Conservation (phyloP, 2,888 invertebrate genomes). For the Metacarcinus magister region DNA sequence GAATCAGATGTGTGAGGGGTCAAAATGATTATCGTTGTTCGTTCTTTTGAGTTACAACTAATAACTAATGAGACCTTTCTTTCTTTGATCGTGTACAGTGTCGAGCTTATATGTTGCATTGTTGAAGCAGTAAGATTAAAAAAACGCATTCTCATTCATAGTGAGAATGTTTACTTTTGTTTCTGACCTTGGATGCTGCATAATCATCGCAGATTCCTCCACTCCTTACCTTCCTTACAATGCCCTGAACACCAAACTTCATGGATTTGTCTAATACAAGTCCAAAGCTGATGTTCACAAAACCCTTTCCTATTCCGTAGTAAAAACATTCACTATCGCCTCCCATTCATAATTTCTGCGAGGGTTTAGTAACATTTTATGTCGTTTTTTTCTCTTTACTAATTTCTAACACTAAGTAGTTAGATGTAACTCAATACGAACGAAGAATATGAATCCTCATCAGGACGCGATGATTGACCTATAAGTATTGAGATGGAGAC, state of each 20-base stretch:
- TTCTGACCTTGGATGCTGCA: background rate
- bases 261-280: background rate
- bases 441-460: background rate
- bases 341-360: background rate
- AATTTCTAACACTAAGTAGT: background rate
- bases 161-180: background rate
- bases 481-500: background rate
- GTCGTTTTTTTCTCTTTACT: background rate
- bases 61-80: too few relatives aligned
- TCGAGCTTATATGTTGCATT: too few relatives aligned
- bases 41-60: too few relatives aligned
- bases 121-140: background rate
- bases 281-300: background rate
- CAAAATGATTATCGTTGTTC: background rate
- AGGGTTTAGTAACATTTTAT: background rate
- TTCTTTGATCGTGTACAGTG: too few relatives aligned
- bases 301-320: background rate
- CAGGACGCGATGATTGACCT: background rate
- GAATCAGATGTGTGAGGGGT: background rate
- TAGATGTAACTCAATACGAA: background rate
- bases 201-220: background rate
- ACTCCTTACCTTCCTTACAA: background rate
- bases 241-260: background rate
- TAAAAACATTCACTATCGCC: slow-evolving; percentile 3
- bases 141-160: background rate